Evolutionary conservation across 2,797 vertebrate species (phyloP).

Genomic region (Rhincodon typus): DNA sequence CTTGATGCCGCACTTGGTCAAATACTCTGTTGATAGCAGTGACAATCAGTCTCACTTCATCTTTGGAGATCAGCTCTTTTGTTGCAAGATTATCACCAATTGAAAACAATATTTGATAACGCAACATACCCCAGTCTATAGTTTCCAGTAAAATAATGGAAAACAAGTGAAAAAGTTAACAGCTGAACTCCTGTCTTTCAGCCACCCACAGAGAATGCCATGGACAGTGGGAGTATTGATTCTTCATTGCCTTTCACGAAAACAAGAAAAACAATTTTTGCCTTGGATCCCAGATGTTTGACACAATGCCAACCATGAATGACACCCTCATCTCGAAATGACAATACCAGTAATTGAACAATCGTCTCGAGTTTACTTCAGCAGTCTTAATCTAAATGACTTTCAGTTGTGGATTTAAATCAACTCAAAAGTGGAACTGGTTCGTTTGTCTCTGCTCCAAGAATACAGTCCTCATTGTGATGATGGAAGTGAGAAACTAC

Average conservation of each 20-base stretch:
- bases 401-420: constrained; percentile 11
- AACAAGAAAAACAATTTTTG: background rate
- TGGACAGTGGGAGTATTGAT: background rate
- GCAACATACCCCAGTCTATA: no score
- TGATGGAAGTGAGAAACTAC: background rate
- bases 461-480: background rate
- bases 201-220: background rate
- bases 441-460: background rate
- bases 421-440: background rate
- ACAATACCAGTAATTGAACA: background rate
- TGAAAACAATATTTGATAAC: no score
- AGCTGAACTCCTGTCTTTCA: background rate
- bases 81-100: background rate
- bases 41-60: no score
- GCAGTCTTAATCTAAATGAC: background rate
- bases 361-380: background rate
- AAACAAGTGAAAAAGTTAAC: no score
- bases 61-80: no score
- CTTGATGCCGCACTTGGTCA: no score
- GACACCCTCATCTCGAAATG: background rate
- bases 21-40: no score
- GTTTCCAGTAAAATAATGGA: no score
- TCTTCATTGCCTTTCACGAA: background rate
- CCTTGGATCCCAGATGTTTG: background rate
- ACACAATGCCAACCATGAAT: background rate